A percentile compares a stretch with the other conserved stretches of the same genome.
Conservation (phyloP, 2,888 invertebrate genomes). For the Fissipunctia ypsillon region DNA sequence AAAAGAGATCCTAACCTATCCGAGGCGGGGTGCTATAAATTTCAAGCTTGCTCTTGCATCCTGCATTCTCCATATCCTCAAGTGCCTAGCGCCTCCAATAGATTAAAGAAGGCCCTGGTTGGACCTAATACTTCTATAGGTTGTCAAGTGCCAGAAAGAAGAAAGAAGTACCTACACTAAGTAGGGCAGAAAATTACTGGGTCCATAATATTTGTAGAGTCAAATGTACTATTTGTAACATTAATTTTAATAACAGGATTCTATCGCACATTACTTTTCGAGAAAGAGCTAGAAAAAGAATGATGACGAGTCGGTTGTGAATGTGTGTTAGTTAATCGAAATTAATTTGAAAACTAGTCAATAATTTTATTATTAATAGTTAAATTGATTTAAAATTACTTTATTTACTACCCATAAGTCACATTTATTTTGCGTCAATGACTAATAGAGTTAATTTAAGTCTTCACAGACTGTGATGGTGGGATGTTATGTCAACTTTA, state of each 20-base stretch:
- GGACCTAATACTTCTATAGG: no score
- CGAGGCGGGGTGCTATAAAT: no score
- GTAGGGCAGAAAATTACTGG: not conserved
- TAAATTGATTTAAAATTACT: constrained; percentile 7
- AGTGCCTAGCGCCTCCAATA: no score
- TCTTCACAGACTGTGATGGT: not conserved
- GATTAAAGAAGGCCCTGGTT: no score
- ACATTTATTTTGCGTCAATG: not conserved
- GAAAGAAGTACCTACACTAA: no score
- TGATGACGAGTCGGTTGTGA: constrained; percentile 19
- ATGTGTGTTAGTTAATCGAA: constrained; percentile 11
- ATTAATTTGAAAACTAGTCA: constrained; percentile 23
- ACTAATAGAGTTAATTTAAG: not conserved
- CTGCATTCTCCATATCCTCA: no score
- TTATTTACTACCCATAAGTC: not conserved
- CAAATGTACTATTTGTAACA: not conserved
- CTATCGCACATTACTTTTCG: not conserved
- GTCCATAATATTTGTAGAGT: not conserved
- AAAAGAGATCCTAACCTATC: no score
- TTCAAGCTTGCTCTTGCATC: no score
- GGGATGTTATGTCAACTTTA: not conserved
- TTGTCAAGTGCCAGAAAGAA: not conserved
- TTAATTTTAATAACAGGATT: not conserved
- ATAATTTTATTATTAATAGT: not conserved
- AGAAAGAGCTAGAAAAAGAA: not conserved